Percentiles rank a stretch among this genome's conserved stretches.
phyloP scores from a whole-genome alignment of 2,113 vertebrate genomes.

The Oncorhynchus clarkii region DNA sequence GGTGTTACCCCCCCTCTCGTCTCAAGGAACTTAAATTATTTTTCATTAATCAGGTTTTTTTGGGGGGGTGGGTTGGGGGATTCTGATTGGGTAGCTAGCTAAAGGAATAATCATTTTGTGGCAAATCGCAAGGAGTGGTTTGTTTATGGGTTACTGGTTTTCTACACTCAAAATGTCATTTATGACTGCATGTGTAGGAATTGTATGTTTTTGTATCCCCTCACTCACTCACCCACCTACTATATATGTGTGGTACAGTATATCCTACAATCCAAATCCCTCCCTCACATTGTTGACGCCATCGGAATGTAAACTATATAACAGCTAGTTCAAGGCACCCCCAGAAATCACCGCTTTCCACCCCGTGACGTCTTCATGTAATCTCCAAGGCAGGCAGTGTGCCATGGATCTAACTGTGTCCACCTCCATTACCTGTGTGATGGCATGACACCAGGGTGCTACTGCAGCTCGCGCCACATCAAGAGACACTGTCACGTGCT shows the following conservation, averaged over 20 bases:
- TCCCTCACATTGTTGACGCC: neutral
- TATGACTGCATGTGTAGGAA: neutral
- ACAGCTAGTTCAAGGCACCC: neutral
- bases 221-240: neutral
- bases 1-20: too few species aligned
- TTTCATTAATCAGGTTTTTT: neutral
- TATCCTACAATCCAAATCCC: neutral
- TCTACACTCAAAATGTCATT: neutral
- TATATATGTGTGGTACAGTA: neutral
- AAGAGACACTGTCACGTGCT: conserved; percentile 3
- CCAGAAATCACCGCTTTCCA: neutral
- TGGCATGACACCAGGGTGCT: conserved; percentile 10
- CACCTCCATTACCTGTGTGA: conserved; percentile 24
- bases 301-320: neutral
- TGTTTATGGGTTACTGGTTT: neutral
- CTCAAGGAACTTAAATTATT: neutral
- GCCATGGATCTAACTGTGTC: conserved; percentile 1
- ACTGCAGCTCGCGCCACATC: conserved; percentile 17
- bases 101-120: too few species aligned
- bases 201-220: too few species aligned
- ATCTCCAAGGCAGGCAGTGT: neutral
- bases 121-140: neutral
- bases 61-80: neutral
- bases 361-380: neutral
- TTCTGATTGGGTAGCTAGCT: too few species aligned